Conservation (phyloP, 2,888 invertebrate genomes). For the Diarsia brunnea region DNA sequence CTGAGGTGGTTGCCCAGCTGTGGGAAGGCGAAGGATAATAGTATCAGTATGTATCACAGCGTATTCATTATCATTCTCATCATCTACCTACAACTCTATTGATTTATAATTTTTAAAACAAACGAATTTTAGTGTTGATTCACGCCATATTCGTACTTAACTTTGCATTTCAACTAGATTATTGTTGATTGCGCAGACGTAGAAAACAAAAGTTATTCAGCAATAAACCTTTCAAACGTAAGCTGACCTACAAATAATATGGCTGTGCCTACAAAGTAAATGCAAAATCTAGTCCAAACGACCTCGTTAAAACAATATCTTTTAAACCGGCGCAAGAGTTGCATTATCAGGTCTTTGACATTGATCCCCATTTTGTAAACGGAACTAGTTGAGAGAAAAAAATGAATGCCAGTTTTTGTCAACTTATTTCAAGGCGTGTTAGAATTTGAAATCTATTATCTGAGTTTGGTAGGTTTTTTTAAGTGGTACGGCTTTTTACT, state of each 20-base stretch:
- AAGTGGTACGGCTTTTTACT: not conserved
- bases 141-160: too few species aligned
- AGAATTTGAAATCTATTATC: conserved; percentile 31
- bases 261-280: conserved; percentile 10
- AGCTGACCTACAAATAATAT: conserved; percentile 23
- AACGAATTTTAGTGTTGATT: too few species aligned
- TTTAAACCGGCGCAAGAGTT: conserved; percentile 43
- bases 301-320: conserved; percentile 56
- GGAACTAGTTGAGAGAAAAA: conserved; percentile 41
- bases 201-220: conserved; percentile 5
- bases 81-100: too few species aligned
- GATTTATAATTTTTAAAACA: too few species aligned
- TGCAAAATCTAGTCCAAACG: conserved; percentile 31
- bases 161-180: not conserved
- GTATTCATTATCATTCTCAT: too few species aligned
- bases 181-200: not conserved
- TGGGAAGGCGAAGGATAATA: too few species aligned
- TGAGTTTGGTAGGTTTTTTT: conserved; percentile 26
- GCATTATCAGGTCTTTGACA: conserved; percentile 59
- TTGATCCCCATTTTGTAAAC: conserved; percentile 59
- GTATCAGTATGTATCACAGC: too few species aligned
- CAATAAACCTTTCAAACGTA: conserved; percentile 19
- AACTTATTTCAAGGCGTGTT: conserved; percentile 50
- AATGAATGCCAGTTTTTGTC: conserved; percentile 45
- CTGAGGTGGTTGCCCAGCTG: too few species aligned